These are phyloP conservation scores for Takifugu bimaculatus DNA, from an alignment of 2,113 vertebrate species.

Conservation along the genomic window DNA sequence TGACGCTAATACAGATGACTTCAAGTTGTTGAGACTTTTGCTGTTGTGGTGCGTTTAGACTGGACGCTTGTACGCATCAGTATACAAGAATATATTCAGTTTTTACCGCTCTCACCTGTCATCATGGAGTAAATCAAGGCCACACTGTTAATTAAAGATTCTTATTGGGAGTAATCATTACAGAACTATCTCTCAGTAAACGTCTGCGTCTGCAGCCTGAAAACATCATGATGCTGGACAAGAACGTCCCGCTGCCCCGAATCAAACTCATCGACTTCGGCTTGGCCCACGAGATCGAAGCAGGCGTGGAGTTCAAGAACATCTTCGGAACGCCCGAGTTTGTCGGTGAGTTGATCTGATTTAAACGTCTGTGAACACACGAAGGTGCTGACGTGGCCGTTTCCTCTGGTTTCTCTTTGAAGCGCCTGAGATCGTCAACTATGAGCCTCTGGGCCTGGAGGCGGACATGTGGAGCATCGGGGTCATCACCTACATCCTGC, in stretches of 20 bases:
- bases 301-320: constrained; percentile 95
- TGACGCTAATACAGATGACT: neutral
- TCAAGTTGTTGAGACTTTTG: too few relatives aligned
- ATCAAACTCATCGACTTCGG: constrained; percentile 98
- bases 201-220: constrained; percentile 81
- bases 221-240: constrained; percentile 97
- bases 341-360: constrained; percentile 79
- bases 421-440: constrained; percentile 98
- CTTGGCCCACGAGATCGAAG: constrained; percentile 93
- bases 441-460: constrained; percentile 89
- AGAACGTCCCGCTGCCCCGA: constrained; percentile 83
- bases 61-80: too few relatives aligned
- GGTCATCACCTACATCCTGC: constrained; percentile 98
- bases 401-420: constrained; percentile 27
- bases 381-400: neutral
- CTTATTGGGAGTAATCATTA: too few relatives aligned
- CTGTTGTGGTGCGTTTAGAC: too few relatives aligned
- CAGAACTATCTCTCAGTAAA: neutral
- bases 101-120: too few relatives aligned
- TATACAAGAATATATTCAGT: too few relatives aligned
- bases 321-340: constrained; percentile 98
- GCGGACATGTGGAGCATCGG: constrained; percentile 99
- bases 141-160: too few relatives aligned
- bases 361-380: too few relatives aligned
- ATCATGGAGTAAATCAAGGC: too few relatives aligned